phyloP scores from a whole-genome alignment of 2,797 vertebrate species.

The Girardinus metallicus region DNA sequence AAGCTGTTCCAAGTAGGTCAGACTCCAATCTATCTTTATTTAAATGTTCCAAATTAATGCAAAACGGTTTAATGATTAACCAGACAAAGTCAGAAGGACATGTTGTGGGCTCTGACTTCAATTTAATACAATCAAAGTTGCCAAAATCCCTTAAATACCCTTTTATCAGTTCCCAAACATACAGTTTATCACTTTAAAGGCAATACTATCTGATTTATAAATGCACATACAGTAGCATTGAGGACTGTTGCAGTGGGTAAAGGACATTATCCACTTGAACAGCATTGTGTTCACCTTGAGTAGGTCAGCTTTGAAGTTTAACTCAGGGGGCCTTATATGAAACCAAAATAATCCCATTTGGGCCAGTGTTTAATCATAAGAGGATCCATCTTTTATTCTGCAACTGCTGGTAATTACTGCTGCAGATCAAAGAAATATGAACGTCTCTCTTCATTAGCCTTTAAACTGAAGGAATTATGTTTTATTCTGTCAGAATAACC shows the following conservation, averaged over 20 bases:
- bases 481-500: neutral
- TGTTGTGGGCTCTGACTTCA: neutral
- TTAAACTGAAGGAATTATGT: conserved; percentile 8
- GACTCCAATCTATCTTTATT: neutral
- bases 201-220: neutral
- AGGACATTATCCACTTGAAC: conserved; percentile 26
- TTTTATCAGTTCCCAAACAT: neutral
- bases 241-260: conserved; percentile 1
- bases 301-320: conserved; percentile 37
- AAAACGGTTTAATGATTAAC: neutral
- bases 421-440: conserved; percentile 60
- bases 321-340: conserved; percentile 45
- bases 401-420: conserved; percentile 49
- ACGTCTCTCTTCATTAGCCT: conserved; percentile 29
- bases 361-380: conserved; percentile 65
- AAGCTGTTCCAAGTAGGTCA: neutral
- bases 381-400: conserved; percentile 42
- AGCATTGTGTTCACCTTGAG: conserved; percentile 27
- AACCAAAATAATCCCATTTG: conserved; percentile 68
- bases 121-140: neutral
- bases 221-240: neutral
- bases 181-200: neutral
- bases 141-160: neutral
- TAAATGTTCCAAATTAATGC: neutral
- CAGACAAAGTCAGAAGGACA: neutral